Conservation (phyloP, 2,797 vertebrate genomes). For the Gambusia yucatana region DNA sequence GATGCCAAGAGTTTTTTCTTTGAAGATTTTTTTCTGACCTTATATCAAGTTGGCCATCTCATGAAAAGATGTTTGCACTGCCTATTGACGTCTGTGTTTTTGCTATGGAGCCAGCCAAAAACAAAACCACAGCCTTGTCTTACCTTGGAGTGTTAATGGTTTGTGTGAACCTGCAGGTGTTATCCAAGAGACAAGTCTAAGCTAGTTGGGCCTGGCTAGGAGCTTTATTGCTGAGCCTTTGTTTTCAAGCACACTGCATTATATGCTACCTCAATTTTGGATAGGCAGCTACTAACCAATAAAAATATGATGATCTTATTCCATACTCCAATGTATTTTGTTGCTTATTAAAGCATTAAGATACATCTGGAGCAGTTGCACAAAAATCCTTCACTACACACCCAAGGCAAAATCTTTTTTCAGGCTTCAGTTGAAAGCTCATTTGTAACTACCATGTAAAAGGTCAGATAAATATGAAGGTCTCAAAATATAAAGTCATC, state of each 20-base stretch:
- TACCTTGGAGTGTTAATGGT: not conserved
- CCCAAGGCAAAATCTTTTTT: not conserved
- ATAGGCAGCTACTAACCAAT: not conserved
- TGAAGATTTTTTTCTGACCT: not conserved
- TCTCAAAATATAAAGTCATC: not conserved
- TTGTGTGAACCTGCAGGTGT: not conserved
- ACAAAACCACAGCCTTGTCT: not conserved
- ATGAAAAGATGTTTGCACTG: not conserved
- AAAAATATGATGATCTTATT: not conserved
- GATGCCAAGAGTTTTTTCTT: not conserved
- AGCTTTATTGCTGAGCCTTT: not conserved
- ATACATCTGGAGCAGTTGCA: not conserved
- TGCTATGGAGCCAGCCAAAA: not conserved
- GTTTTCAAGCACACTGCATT: not conserved
- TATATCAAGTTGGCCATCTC: not conserved
- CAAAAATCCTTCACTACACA: not conserved
- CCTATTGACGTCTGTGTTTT: not conserved
- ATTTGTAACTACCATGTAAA: not conserved
- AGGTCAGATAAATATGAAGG: not conserved
- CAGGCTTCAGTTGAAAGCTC: not conserved
- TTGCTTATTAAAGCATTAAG: not conserved
- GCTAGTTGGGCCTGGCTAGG: not conserved
- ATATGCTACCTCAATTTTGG: not conserved
- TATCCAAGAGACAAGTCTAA: not conserved
- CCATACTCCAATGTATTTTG: not conserved